Evolutionary conservation across 2,113 vertebrate genomes (phyloP), one percentile per base, ranked within the genome.

Genomic region (Desmodus rotundus): DNA sequence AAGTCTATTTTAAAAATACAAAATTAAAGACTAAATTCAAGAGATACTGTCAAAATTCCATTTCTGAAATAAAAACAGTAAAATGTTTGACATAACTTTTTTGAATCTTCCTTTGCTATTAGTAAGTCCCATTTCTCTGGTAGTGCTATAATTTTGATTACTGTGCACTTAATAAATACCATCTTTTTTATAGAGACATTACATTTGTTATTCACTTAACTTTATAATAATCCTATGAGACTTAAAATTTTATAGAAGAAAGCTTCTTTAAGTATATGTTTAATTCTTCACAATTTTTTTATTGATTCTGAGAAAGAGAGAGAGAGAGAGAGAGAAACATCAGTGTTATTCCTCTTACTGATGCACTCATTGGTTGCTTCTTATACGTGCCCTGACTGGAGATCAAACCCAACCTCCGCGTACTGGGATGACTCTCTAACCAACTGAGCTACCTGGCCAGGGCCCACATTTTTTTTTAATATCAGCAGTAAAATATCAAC

Each of bases 171-270:
- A 12, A 81, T 80, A 74, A 87, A 70, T 36, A 47, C 1, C 36
- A 81, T 20, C 41, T 38, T 68, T 87, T 45, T 50, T 45, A 77
- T 41, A 78, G 93, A 70, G n/a, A 50, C 20, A 19, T 83, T 50
- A 31, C 14, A 80, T 52, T 14, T 52, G 41, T 56, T 90, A 26
- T 65, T 80, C 65, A 92, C 45, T 93, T 88, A 94, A 76, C 52
- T 15, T 85, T 45, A 77, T 3, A n/a, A 91, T 80, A 45, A 82
- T 26, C 6, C 22, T 80, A 33, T 28, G 61, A 87, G 22, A 45
- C 9, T 31, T 81, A 72, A 94, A 91, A 63, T 78, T 61, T 96
- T 93, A 93, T 8, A 90, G 11, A 83, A 28, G 24, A 89, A 89
- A 82, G 43, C 0, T 58, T 70, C 63, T 78, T 68, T 80, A 78